Conservation (phyloP, 2,797 vertebrate species). For the Myripristis murdjan region DNA sequence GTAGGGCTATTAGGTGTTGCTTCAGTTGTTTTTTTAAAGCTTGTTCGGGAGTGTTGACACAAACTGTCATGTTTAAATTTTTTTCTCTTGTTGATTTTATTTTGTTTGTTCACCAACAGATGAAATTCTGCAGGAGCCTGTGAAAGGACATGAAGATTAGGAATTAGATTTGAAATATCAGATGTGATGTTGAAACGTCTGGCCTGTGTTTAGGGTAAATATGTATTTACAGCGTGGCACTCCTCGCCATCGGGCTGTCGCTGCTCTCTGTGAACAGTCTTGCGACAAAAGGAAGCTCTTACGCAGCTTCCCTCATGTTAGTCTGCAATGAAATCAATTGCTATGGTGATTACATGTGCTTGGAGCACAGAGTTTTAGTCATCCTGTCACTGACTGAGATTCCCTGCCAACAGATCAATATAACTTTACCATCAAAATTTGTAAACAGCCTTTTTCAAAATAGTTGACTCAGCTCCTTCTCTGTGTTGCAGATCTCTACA, state of each 20-base stretch:
- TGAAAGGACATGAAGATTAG: background rate
- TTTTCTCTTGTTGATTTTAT: slow-evolving; percentile 34
- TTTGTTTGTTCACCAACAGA: too few species aligned
- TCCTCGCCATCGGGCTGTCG: slow-evolving; percentile 43
- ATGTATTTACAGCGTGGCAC: slow-evolving; percentile 26
- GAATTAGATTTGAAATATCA: background rate
- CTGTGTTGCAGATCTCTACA: too few species aligned
- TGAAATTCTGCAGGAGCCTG: background rate
- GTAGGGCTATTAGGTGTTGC: too few species aligned
- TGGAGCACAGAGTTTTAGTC: slow-evolving; percentile 10
- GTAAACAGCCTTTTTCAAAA: background rate
- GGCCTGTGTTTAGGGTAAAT: slow-evolving; percentile 44
- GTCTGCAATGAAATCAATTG: slow-evolving; percentile 23
- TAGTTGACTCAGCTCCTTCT: too few species aligned
- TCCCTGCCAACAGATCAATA: background rate
- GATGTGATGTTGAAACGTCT: slow-evolving; percentile 21
- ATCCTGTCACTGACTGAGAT: slow-evolving; percentile 11
- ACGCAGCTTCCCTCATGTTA: background rate
- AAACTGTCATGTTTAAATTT: too few species aligned
- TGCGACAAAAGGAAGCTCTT: background rate
- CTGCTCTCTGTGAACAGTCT: background rate
- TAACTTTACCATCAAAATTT: background rate
- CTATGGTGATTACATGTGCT: slow-evolving; percentile 20
- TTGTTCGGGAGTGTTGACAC: too few species aligned
- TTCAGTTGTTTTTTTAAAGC: too few species aligned